Conservation (phyloP, 2,888 invertebrate species). For the Dinocampus coccinellae region DNA sequence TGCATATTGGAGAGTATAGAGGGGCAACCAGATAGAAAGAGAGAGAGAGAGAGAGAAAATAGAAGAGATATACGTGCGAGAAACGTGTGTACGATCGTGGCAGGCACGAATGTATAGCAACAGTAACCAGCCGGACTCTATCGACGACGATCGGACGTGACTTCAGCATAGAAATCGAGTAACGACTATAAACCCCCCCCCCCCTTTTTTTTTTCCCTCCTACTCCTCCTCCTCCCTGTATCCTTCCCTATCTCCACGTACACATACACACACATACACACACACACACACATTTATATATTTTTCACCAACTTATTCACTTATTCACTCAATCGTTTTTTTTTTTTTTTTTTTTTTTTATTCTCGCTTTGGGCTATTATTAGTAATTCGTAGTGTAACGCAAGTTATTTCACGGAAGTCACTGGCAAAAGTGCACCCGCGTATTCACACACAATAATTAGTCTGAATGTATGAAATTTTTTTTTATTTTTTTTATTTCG, state of each 20-base stretch:
- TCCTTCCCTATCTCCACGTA: too few relatives aligned
- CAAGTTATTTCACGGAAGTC: constrained; percentile 36
- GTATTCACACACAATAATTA: constrained; percentile 20
- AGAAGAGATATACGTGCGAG: neutral
- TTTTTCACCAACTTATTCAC: neutral
- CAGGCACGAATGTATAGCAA: neutral
- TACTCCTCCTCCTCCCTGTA: too few relatives aligned
- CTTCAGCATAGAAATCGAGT: constrained; percentile 37
- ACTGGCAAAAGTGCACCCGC: constrained; percentile 18
- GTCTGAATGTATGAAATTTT: neutral
- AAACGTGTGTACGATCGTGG: neutral
- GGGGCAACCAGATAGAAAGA: neutral
- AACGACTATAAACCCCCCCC: too few relatives aligned
- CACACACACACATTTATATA: neutral
- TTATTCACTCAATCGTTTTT: too few relatives aligned
- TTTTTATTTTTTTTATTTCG: too few relatives aligned
- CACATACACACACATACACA: neutral
- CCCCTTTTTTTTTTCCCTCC: too few relatives aligned
- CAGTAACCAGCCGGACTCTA: constrained; percentile 32
- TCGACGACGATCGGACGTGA: constrained; percentile 36
- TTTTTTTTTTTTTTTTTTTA: too few relatives aligned
- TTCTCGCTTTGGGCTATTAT: constrained; percentile 31
- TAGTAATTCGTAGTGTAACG: constrained; percentile 29
- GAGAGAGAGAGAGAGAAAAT: constrained; percentile 1
- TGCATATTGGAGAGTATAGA: neutral